A percentile compares a stretch with the other conserved stretches of the same genome.
Conservation (phyloP, 1,140 invertebrate species). For the Holotrichia oblita region DNA sequence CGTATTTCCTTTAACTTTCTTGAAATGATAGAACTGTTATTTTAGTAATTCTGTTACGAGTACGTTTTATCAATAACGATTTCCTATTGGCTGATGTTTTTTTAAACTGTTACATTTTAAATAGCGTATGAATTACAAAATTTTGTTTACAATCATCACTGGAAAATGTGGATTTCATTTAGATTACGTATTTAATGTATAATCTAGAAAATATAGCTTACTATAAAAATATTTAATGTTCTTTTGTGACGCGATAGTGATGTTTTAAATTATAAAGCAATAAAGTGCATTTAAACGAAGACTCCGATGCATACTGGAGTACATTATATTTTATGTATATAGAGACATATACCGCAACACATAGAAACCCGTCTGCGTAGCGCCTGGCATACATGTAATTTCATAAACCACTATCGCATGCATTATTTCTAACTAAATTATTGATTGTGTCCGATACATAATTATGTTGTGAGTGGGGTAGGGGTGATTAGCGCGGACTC, state of each 20-base stretch:
- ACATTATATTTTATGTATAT: not conserved
- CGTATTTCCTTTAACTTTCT: slow-evolving; percentile 13
- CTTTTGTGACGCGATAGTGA: not conserved
- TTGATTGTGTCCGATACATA: slow-evolving; percentile 62
- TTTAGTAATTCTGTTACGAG: not conserved
- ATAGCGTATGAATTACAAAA: not conserved
- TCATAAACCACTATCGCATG: slow-evolving; percentile 43
- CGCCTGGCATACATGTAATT: slow-evolving; percentile 29
- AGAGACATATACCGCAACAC: not conserved
- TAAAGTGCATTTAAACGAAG: slow-evolving; percentile 3
- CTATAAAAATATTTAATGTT: not conserved
- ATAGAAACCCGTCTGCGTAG: not conserved
- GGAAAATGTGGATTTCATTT: not conserved
- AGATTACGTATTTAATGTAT: not conserved
- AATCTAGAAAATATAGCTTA: not conserved
- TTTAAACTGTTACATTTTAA: not conserved
- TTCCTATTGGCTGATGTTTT: not conserved
- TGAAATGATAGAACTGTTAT: not conserved
- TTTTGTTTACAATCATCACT: not conserved
- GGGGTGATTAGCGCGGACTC: slow-evolving; percentile 60
- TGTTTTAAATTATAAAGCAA: slow-evolving; percentile 18
- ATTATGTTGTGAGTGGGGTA: slow-evolving; percentile 59
- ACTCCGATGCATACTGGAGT: not conserved
- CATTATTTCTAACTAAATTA: slow-evolving; percentile 60
- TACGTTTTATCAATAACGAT: not conserved